Evolutionary conservation across 1,140 invertebrate genomes (phyloP).

Genomic region (Drosophila repleta): DNA sequence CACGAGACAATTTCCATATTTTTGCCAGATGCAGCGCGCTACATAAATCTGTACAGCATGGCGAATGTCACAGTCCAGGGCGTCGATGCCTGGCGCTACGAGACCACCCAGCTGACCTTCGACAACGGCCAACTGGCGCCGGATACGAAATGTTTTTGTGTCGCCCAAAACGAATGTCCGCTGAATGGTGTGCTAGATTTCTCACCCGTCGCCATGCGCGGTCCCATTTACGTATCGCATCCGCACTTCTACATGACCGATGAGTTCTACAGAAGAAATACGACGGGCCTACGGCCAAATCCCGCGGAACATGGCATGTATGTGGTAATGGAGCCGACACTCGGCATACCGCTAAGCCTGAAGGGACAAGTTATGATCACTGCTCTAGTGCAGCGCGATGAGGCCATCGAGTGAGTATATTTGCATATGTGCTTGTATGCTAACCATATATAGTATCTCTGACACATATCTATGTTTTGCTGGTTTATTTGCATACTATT

Average conservation of each 20-base stretch:
- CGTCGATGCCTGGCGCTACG: constrained; percentile 86
- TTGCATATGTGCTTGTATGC: neutral
- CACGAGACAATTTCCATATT: constrained; percentile 87
- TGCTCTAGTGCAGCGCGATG: constrained; percentile 86
- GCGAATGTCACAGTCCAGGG: constrained; percentile 83
- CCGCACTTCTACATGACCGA: constrained; percentile 94
- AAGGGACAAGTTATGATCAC: constrained; percentile 89
- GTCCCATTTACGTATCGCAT: constrained; percentile 92
- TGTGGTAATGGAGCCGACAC: constrained; percentile 89
- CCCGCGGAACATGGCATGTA: constrained; percentile 88
- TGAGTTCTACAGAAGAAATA: constrained; percentile 86
- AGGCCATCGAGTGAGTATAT: constrained; percentile 85
- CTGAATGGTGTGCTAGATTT: constrained; percentile 87
- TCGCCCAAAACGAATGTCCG: constrained; percentile 76
- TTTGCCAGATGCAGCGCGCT: constrained; percentile 88
- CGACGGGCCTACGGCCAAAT: constrained; percentile 89
- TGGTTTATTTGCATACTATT: too few relatives aligned
- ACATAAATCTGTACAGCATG: constrained; percentile 79
- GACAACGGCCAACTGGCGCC: constrained; percentile 87
- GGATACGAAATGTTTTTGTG: constrained; percentile 72
- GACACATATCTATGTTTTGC: too few relatives aligned
- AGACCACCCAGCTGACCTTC: constrained; percentile 86
- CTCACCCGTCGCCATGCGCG: constrained; percentile 88
- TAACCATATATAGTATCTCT: too few relatives aligned
- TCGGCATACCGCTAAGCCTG: constrained; percentile 88